Conservation (phyloP, 2,797 vertebrate genomes). For the Serranus cabrilla region DNA sequence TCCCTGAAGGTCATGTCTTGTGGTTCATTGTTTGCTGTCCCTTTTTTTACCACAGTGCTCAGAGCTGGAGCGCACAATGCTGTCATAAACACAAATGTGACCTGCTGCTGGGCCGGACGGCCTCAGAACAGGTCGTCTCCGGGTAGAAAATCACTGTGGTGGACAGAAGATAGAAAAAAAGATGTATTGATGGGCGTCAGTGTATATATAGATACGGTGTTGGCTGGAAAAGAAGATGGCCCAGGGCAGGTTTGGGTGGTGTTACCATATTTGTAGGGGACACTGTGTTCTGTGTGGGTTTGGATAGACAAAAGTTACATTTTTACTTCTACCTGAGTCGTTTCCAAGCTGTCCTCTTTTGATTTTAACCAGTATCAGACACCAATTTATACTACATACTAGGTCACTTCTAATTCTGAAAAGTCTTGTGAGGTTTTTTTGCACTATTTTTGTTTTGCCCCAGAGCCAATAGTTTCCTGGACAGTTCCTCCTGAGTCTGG, state of each 20-base stretch:
- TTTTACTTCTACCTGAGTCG: background rate
- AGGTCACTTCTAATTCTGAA: slow-evolving; percentile 54
- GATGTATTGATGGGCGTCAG: slow-evolving; percentile 24
- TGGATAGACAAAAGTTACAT: background rate
- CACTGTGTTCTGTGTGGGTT: background rate
- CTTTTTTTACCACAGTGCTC: slow-evolving; percentile 41
- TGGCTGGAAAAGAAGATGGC: background rate
- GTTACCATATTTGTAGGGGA: slow-evolving; percentile 22
- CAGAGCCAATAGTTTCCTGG: slow-evolving; percentile 1
- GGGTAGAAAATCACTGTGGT: slow-evolving; percentile 51
- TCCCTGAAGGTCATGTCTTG: slow-evolving; percentile 69
- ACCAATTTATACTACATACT: slow-evolving; percentile 28
- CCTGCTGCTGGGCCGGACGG: slow-evolving; percentile 3
- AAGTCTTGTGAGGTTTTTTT: slow-evolving; percentile 56
- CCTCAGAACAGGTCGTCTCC: slow-evolving; percentile 53
- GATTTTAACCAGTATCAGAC: slow-evolving; percentile 24
- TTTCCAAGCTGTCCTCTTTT: slow-evolving; percentile 28
- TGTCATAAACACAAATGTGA: slow-evolving; percentile 66
- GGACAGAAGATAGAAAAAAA: slow-evolving; percentile 37
- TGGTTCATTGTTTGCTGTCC: slow-evolving; percentile 57
- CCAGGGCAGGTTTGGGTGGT: slow-evolving; percentile 26
- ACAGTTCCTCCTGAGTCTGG: slow-evolving; percentile 4
- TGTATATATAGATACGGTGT: slow-evolving; percentile 33
- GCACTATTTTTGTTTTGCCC: slow-evolving; percentile 46
- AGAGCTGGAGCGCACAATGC: slow-evolving; percentile 19